Percentiles rank a stretch among this genome's conserved stretches.
Conservation (phyloP, 2,113 vertebrate genomes). For the Psittacula cyanocephala region DNA sequence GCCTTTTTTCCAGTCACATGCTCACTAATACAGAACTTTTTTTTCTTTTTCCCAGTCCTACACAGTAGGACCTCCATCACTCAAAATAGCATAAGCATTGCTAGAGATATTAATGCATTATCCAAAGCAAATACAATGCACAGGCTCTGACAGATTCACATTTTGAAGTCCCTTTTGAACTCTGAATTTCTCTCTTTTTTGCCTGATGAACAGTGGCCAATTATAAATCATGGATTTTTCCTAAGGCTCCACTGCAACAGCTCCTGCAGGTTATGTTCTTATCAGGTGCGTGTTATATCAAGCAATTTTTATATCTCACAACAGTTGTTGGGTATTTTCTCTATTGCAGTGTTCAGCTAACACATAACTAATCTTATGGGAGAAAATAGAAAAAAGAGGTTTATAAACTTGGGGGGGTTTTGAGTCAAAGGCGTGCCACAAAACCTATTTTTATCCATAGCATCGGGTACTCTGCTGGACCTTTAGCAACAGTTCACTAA, state of each 20-base stretch:
- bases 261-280: background rate
- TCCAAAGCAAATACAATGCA: conserved; percentile 24
- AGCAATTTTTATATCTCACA: background rate
- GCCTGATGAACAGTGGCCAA: background rate
- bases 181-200: conserved; percentile 7
- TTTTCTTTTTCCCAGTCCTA: background rate
- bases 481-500: background rate
- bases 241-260: background rate
- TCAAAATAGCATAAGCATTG: conserved; percentile 22
- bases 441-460: conserved; percentile 10
- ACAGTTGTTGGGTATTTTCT: conserved; percentile 7
- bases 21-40: conserved; percentile 38
- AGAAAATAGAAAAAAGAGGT: background rate
- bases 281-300: background rate
- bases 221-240: conserved; percentile 11
- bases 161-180: conserved; percentile 55
- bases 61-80: conserved; percentile 22
- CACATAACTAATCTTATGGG: background rate
- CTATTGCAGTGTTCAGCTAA: background rate
- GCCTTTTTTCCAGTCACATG: conserved; percentile 21
- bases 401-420: background rate
- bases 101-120: conserved; percentile 12
- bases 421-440: background rate
- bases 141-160: conserved; percentile 11
- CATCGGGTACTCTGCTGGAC: background rate